Conservation (phyloP, 2,888 invertebrate species). For the Abscondita cerata region DNA sequence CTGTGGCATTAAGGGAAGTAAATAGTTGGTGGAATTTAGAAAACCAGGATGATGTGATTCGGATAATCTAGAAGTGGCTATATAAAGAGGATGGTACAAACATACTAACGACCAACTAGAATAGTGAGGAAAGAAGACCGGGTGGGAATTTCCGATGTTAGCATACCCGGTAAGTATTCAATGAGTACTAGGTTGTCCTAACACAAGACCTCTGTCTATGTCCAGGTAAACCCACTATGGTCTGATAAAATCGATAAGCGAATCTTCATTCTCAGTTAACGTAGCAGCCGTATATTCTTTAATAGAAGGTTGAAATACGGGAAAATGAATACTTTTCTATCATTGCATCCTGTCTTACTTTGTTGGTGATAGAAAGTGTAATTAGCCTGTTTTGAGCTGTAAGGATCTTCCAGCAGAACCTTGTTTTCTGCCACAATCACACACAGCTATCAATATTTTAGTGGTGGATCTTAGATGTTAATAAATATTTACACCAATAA, state of each 20-base stretch:
- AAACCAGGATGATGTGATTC: constrained; percentile 90
- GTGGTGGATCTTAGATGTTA: too few species aligned
- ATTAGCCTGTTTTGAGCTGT: constrained; percentile 87
- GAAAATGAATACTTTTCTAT: constrained; percentile 80
- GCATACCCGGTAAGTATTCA: constrained; percentile 90
- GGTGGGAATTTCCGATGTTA: constrained; percentile 80
- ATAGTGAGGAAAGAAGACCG: constrained; percentile 82
- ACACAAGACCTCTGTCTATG: constrained; percentile 55
- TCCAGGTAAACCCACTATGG: constrained; percentile 46
- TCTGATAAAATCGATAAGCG: constrained; percentile 48
- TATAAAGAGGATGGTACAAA: constrained; percentile 91
- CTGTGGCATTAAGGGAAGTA: constrained; percentile 91
- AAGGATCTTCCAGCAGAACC: constrained; percentile 91
- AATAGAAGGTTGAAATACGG: constrained; percentile 85
- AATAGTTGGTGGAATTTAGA: constrained; percentile 85
- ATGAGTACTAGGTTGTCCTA: constrained; percentile 82
- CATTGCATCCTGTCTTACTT: constrained; percentile 77
- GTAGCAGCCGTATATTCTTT: constrained; percentile 65
- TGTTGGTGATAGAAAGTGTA: constrained; percentile 82
- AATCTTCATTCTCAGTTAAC: constrained; percentile 46
- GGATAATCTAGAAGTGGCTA: constrained; percentile 83
- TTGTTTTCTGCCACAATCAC: constrained; percentile 92
- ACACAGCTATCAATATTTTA: constrained; percentile 78
- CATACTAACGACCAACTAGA: constrained; percentile 92
- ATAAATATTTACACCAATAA: constrained; percentile 69